These are phyloP conservation scores for Anthrax anthrax DNA, from an alignment of 2,888 invertebrate species.

Conservation along the genomic window DNA sequence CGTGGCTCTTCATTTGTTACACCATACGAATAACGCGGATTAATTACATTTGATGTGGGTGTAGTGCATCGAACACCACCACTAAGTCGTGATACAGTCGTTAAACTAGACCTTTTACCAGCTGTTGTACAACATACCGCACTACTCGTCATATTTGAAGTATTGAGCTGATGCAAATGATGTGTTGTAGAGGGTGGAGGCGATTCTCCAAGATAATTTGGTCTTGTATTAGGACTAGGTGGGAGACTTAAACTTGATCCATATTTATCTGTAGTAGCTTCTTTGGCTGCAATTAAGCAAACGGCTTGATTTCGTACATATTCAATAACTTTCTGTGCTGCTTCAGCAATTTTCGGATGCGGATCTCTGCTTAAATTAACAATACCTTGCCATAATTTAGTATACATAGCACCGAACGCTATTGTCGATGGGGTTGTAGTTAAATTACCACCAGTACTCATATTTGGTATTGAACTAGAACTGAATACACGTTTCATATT, in stretches of 20 bases:
- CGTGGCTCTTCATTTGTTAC: neutral
- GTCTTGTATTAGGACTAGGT: slow-evolving; percentile 44
- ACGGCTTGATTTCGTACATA: slow-evolving; percentile 55
- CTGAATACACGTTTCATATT: slow-evolving; percentile 51
- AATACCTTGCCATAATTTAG: slow-evolving; percentile 78
- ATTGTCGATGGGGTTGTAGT: slow-evolving; percentile 9
- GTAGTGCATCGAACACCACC: slow-evolving; percentile 2
- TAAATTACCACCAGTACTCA: slow-evolving; percentile 18
- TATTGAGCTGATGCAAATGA: slow-evolving; percentile 4
- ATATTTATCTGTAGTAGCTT: slow-evolving; percentile 29
- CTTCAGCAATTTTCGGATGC: slow-evolving; percentile 62
- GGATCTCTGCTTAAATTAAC: slow-evolving; percentile 72
- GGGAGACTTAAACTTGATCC: slow-evolving; percentile 40
- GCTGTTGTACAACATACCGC: slow-evolving; percentile 8
- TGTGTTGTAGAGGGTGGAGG: slow-evolving; percentile 11
- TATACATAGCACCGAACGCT: slow-evolving; percentile 52
- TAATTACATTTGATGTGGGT: neutral
- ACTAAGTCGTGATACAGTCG: neutral
- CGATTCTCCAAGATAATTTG: slow-evolving; percentile 28
- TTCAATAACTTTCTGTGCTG: slow-evolving; percentile 65
- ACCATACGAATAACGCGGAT: neutral
- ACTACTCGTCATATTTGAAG: neutral
- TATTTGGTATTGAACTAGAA: slow-evolving; percentile 52
- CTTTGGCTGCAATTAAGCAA: slow-evolving; percentile 30
- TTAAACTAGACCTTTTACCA: slow-evolving; percentile 10